Conservation (phyloP, 2,888 invertebrate species). For the Chydorus sphaericus region DNA sequence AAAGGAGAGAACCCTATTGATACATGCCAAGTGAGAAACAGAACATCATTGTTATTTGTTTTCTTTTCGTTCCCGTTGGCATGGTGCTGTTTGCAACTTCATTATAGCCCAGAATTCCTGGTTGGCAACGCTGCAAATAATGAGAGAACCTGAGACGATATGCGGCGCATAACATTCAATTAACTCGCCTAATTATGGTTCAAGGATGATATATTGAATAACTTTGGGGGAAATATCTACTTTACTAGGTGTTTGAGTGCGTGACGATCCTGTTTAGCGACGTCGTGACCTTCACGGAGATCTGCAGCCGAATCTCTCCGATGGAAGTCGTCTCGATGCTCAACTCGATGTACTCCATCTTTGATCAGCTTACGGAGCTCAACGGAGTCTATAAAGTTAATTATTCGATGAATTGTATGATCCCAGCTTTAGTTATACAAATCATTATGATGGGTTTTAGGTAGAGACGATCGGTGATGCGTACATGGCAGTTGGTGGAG, state of each 20-base stretch:
- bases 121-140: too few relatives aligned
- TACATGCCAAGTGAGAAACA: conserved; percentile 73
- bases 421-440: neutral
- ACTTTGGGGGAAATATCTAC: too few relatives aligned
- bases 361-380: conserved; percentile 81
- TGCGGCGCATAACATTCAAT: too few relatives aligned
- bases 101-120: too few relatives aligned
- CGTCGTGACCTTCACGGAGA: conserved; percentile 93
- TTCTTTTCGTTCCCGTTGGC: too few relatives aligned
- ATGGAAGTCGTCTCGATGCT: conserved; percentile 97
- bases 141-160: too few relatives aligned
- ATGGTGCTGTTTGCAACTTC: too few relatives aligned
- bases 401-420: neutral
- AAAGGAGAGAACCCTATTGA: conserved; percentile 91
- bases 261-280: conserved; percentile 95
- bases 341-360: conserved; percentile 75
- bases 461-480: conserved; percentile 97
- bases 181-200: too few relatives aligned
- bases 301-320: conserved; percentile 86
- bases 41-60: too few relatives aligned
- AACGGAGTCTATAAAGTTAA: conserved; percentile 86
- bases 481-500: conserved; percentile 95
- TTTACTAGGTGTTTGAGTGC: conserved; percentile 74
- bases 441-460: conserved; percentile 32
- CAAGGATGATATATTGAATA: too few relatives aligned